Conservation (phyloP, 2,113 vertebrate genomes). For the Taxidea taxus region DNA sequence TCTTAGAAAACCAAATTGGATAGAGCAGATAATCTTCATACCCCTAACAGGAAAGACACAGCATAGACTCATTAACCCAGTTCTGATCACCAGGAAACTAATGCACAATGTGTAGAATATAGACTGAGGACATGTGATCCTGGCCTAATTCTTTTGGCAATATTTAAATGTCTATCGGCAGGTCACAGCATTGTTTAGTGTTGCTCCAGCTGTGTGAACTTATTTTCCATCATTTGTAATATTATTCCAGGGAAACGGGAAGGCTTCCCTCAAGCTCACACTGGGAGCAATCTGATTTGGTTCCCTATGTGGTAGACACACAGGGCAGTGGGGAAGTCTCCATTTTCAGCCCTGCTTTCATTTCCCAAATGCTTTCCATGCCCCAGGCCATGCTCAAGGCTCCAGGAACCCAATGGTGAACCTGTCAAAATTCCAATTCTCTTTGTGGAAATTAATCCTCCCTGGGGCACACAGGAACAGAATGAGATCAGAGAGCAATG, state of each 20-base stretch:
- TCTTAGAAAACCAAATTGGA: conserved; percentile 13
- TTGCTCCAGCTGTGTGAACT: background rate
- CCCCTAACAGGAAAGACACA: background rate
- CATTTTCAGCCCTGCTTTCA: background rate
- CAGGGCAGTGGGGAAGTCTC: background rate
- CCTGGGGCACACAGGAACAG: background rate
- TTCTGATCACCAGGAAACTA: conserved; percentile 25
- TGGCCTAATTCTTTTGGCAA: conserved; percentile 12
- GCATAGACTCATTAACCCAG: conserved; percentile 22
- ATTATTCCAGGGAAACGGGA: background rate
- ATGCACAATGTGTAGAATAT: background rate
- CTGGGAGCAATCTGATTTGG: background rate
- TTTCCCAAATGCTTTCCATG: background rate
- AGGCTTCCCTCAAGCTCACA: background rate
- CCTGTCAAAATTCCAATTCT: background rate
- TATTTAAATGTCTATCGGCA: background rate
- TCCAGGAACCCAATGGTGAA: background rate
- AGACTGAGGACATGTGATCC: background rate
- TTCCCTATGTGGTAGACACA: background rate
- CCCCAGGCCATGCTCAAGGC: background rate
- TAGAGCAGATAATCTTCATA: background rate
- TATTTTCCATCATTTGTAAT: background rate
- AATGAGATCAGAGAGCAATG: background rate
- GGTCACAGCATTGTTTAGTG: background rate
- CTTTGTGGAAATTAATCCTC: background rate